Conservation (phyloP, 1,140 invertebrate species). For the Drosophila arizonae region DNA sequence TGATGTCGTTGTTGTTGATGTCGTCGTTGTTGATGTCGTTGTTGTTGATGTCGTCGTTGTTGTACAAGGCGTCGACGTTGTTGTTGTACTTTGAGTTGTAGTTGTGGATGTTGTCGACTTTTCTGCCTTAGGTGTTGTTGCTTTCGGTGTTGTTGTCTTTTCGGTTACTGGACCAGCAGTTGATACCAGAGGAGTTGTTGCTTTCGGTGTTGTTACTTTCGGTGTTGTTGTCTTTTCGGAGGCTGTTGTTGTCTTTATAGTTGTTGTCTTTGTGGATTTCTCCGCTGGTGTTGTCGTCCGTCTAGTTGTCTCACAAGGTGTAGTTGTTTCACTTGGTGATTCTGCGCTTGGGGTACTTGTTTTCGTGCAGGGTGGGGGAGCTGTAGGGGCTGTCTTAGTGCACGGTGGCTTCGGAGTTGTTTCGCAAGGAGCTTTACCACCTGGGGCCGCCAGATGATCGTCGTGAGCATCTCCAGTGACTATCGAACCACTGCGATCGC, state of each 20-base stretch:
- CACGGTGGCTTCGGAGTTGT: conserved; percentile 38
- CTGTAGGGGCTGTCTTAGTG: conserved; percentile 10
- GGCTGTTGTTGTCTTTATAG: no score
- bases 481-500: conserved; percentile 33
- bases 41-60: conserved; percentile 17
- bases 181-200: neutral
- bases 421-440: conserved; percentile 21
- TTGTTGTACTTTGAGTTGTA: conserved; percentile 2
- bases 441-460: neutral
- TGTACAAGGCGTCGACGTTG: neutral
- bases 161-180: no score
- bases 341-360: conserved; percentile 2
- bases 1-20: no score
- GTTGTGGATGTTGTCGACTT: neutral
- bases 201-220: neutral
- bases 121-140: neutral
- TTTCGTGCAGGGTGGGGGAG: conserved; percentile 1
- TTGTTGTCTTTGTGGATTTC: no score
- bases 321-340: neutral
- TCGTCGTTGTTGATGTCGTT: conserved; percentile 12
- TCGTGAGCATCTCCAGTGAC: conserved; percentile 13
- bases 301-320: neutral
- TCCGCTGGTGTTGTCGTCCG: neutral
- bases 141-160: conserved; percentile 1
- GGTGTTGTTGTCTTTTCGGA: neutral